Evolutionary conservation across 2,797 vertebrate species (phyloP).

Genomic region (Acanthopagrus latus): DNA sequence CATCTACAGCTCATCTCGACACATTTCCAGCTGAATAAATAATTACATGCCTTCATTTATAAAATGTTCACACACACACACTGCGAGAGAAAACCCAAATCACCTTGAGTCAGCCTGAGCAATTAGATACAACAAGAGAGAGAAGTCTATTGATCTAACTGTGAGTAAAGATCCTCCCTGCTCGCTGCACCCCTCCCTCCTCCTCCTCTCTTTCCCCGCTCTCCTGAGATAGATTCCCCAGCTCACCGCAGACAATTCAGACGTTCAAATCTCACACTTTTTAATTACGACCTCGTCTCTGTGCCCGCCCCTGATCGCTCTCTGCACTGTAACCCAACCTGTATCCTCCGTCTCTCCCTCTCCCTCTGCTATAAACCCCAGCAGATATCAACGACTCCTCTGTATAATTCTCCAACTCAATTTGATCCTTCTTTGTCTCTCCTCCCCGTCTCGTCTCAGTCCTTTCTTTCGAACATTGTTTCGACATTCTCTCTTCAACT

Average conservation of each 20-base stretch:
- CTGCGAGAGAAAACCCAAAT: slow-evolving; percentile 47
- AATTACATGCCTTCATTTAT: slow-evolving; percentile 26
- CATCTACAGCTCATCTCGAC: slow-evolving; percentile 39
- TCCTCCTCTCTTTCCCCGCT: slow-evolving; percentile 20
- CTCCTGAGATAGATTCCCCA: slow-evolving; percentile 62
- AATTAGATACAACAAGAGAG: slow-evolving; percentile 71
- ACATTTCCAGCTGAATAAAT: slow-evolving; percentile 43
- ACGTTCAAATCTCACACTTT: slow-evolving; percentile 69
- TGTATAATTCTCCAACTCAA: slow-evolving; percentile 45
- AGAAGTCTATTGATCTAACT: slow-evolving; percentile 74
- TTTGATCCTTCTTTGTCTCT: slow-evolving; percentile 49
- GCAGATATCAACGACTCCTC: slow-evolving; percentile 10
- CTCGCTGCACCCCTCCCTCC: slow-evolving; percentile 17
- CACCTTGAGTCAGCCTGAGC: slow-evolving; percentile 59
- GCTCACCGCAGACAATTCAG: slow-evolving; percentile 62
- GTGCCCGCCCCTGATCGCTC: slow-evolving; percentile 22
- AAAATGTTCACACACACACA: slow-evolving; percentile 1
- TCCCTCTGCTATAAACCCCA: neutral
- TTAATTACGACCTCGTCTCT: slow-evolving; percentile 72
- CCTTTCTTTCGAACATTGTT: slow-evolving; percentile 32
- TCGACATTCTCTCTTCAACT: slow-evolving; percentile 41
- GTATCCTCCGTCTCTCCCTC: slow-evolving; percentile 11
- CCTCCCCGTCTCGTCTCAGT: neutral
- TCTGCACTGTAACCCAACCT: slow-evolving; percentile 15
- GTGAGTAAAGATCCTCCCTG: slow-evolving; percentile 57